Evolutionary conservation across 2,797 vertebrate species (phyloP), one percentile per base, ranked within the genome.

Genomic region (Lagocephalus sceleratus): DNA sequence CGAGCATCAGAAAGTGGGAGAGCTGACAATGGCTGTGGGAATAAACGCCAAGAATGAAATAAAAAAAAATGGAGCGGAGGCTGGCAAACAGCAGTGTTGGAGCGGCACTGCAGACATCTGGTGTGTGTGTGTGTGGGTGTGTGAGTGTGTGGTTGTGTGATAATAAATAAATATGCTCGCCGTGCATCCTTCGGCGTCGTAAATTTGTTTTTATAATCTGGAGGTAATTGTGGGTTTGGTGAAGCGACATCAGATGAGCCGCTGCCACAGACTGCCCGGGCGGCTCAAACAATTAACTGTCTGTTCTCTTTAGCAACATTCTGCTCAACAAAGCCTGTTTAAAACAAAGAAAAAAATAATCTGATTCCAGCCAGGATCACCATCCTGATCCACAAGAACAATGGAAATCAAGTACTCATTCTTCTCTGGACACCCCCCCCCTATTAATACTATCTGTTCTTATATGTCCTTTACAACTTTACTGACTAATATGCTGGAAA

Each of bases 21-120:
- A 57, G 63, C 47, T 65, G 72, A 75, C 68, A 75, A 57, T 54
- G 50, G 57, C 51, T 70, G 54, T 16, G 39, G 54, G 60, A 73
- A 74, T 60, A 69, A 63, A 42, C 61, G 69, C 60, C 64, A 76
- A 60, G 29, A 59, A 57, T 57, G 50, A 57, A 69, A 53, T n/a
- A 45, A 42, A 9, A 35, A 35, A 12, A 40, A 66, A 52, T 57
- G 44, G 58, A 54, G 70, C 54, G 35, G 50, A 26, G 38, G 16
- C 38, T 47, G 62, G 41, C 19, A 26, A 41, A 65, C 17, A 51
- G 10, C 64, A 29, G 49, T 20, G 29, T 38, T 61, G 64, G 58
- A 64, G 61, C 54, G 54, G 63, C 59, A 47, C 21, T 47, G 41
- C 56, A 50, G 67, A 50, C 73, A 73, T 76, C 75, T 82, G 78